These are phyloP conservation scores for Heliconius cydno DNA, from an alignment of 2,888 invertebrate species.

Conservation along the genomic window DNA sequence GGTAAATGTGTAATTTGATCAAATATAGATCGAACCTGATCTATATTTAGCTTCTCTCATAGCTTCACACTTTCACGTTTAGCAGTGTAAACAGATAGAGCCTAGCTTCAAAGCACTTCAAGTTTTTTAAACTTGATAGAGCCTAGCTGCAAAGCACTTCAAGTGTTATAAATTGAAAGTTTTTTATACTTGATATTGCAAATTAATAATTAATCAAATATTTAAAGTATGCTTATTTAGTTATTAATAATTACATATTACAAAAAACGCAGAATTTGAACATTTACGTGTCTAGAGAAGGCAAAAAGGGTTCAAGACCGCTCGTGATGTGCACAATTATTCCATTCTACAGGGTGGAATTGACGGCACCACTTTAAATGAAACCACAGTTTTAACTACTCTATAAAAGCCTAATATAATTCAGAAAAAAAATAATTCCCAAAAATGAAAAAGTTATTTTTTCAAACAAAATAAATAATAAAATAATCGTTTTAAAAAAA, in stretches of 20 bases:
- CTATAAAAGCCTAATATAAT: too few relatives aligned
- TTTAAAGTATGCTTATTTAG: not conserved
- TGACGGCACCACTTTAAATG: too few relatives aligned
- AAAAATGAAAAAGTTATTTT: too few relatives aligned
- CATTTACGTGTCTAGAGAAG: not conserved
- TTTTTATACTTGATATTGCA: not conserved
- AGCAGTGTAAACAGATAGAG: not conserved
- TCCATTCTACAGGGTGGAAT: too few relatives aligned
- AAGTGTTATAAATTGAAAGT: too few relatives aligned
- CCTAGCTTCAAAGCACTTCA: not conserved
- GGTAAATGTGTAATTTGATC: too few relatives aligned
- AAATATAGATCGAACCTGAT: not conserved
- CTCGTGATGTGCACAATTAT: slow-evolving; percentile 14
- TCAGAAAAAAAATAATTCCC: too few relatives aligned
- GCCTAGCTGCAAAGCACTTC: too few relatives aligned
- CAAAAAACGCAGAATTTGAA: not conserved
- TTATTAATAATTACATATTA: not conserved
- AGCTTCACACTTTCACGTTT: not conserved
- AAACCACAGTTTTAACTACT: too few relatives aligned
- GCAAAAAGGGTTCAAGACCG: not conserved
- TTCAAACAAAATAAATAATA: too few relatives aligned
- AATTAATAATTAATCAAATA: not conserved
- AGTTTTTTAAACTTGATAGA: not conserved
- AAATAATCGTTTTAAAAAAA: too few relatives aligned
- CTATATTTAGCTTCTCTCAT: not conserved